phyloP scores from a whole-genome alignment of 2,797 vertebrate genomes.

The Enteromius thamalakanensis region DNA sequence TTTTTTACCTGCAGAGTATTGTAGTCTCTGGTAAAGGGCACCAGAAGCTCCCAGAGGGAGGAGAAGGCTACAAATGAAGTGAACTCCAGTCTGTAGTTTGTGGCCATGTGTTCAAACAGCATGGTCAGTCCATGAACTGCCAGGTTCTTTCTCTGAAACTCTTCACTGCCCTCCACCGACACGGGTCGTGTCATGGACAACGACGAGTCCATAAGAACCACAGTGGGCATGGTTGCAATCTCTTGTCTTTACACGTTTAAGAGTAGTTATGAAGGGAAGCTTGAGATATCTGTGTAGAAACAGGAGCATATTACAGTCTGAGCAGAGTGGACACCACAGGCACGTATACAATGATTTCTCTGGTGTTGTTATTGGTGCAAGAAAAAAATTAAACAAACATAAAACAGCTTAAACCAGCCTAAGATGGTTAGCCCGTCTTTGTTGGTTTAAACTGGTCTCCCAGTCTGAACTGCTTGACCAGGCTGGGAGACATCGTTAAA shows the following conservation, averaged over 20 bases:
- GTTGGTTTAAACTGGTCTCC: neutral
- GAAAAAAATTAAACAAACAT: neutral
- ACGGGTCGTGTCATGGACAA: constrained; percentile 98
- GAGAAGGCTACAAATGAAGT: constrained; percentile 94
- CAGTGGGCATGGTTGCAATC: constrained; percentile 87
- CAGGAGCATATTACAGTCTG: neutral
- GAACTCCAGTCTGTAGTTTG: constrained; percentile 96
- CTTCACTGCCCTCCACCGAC: constrained; percentile 88
- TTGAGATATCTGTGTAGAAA: constrained; percentile 32
- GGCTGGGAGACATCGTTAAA: neutral
- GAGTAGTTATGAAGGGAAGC: constrained; percentile 15
- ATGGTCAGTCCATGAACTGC: constrained; percentile 95
- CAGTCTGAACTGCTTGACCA: neutral
- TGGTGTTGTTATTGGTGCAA: neutral
- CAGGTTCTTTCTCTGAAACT: constrained; percentile 94
- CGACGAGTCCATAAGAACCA: constrained; percentile 95
- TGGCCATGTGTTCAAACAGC: constrained; percentile 98
- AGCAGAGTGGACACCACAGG: neutral
- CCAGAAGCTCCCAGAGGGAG: constrained; percentile 94
- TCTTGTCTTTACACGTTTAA: constrained; percentile 17
- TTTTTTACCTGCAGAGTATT: constrained; percentile 89
- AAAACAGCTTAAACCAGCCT: neutral
- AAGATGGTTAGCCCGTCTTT: neutral
- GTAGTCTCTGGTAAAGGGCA: constrained; percentile 97
- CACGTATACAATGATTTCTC: neutral